A percentile compares a stretch with the other conserved stretches of the same genome.
These are phyloP conservation scores for Microctenopoma steveboyesi DNA, from an alignment of 2,797 vertebrate genomes.

Conservation along the genomic window DNA sequence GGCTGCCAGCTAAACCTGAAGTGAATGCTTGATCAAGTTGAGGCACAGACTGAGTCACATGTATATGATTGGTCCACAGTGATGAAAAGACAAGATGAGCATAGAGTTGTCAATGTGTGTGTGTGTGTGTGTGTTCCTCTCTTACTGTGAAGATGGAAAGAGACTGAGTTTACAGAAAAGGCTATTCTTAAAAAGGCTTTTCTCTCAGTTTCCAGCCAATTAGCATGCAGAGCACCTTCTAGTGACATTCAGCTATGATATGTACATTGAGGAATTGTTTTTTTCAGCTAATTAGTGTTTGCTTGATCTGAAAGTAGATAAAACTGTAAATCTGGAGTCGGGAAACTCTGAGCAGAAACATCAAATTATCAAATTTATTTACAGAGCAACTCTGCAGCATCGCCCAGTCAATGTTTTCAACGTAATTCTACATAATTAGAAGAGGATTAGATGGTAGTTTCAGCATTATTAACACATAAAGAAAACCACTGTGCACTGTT, in stretches of 20 bases:
- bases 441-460: neutral
- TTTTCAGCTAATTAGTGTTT: constrained; percentile 7
- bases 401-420: neutral
- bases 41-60: constrained; percentile 57
- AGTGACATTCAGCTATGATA: constrained; percentile 20
- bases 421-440: neutral
- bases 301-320: constrained; percentile 12
- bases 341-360: neutral
- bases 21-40: constrained; percentile 72
- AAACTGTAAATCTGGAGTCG: constrained; percentile 2
- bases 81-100: constrained; percentile 61
- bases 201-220: constrained; percentile 27
- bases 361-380: constrained; percentile 5
- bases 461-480: neutral
- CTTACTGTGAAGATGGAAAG: constrained; percentile 36
- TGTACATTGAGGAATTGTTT: neutral
- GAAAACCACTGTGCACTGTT: neutral
- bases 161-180: constrained; percentile 49
- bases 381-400: neutral
- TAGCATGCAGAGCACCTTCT: constrained; percentile 39
- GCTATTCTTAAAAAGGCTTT: constrained; percentile 42
- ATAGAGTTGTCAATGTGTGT: constrained; percentile 42
- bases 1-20: constrained; percentile 69
- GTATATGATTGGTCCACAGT: constrained; percentile 53
- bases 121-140: constrained; percentile 1